phyloP scores from a whole-genome alignment of 2,888 invertebrate genomes.

The Ophion ellenae region DNA sequence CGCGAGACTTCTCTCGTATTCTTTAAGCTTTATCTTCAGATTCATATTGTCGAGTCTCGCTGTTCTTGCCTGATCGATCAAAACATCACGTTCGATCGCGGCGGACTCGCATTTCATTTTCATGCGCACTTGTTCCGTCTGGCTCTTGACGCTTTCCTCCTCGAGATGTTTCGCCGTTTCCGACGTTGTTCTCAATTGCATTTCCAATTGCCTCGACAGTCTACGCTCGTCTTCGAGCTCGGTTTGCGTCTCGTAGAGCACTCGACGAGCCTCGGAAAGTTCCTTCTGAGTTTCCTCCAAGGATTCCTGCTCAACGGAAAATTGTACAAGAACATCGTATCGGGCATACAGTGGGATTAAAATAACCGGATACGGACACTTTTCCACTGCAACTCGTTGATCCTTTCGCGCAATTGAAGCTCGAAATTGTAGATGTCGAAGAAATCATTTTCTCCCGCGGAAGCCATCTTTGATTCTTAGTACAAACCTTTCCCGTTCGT shows the following conservation, averaged over 20 bases:
- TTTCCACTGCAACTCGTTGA: constrained; percentile 76
- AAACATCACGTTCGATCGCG: constrained; percentile 73
- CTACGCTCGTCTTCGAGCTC: constrained; percentile 75
- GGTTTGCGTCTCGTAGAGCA: constrained; percentile 70
- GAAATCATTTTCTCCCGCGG: constrained; percentile 34
- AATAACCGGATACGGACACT: constrained; percentile 67
- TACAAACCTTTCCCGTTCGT: constrained; percentile 8
- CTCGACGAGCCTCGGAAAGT: constrained; percentile 70
- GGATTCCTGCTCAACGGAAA: constrained; percentile 67
- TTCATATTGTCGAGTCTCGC: constrained; percentile 73
- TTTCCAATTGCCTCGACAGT: constrained; percentile 71
- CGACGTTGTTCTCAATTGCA: constrained; percentile 71
- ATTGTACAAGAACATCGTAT: neutral
- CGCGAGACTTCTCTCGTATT: constrained; percentile 67
- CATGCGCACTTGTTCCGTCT: constrained; percentile 72
- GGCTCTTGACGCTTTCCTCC: constrained; percentile 73
- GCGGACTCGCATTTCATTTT: constrained; percentile 73
- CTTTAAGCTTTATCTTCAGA: constrained; percentile 71
- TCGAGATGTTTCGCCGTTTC: constrained; percentile 72
- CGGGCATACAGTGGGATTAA: neutral
- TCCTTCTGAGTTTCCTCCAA: constrained; percentile 73
- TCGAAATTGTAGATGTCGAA: constrained; percentile 74
- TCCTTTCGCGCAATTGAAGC: constrained; percentile 72
- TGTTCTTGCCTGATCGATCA: constrained; percentile 71
- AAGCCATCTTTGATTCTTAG: constrained; percentile 43